Evolutionary conservation across 30 jellyfish, hydroid and myxozoan genomes (phyloP).

Genomic region (Aurelia aurita): DNA sequence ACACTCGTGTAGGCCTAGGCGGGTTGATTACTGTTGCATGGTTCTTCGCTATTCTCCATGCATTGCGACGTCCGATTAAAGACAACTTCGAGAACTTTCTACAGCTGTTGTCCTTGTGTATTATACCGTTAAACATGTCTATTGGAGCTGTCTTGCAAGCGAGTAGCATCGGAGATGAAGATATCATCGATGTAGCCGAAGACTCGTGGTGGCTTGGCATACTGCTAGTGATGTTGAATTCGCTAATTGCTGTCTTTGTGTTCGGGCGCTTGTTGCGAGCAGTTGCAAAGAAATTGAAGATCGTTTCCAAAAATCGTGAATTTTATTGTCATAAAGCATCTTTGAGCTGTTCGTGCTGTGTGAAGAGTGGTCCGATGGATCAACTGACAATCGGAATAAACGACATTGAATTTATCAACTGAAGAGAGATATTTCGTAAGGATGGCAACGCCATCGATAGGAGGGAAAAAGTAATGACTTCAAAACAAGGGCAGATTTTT

Average conservation of each 20-base stretch:
- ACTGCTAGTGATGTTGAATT: conserved; percentile 28
- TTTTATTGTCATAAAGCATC: no score
- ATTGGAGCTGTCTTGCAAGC: conserved; percentile 17
- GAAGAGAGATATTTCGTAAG: no score
- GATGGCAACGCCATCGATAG: no score
- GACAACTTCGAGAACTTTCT: conserved; percentile 36
- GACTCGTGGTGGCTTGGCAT: conserved; percentile 24
- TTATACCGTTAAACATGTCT: conserved; percentile 37
- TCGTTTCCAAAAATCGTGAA: no score
- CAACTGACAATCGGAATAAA: no score
- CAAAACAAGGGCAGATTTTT: no score
- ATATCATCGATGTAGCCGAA: not conserved
- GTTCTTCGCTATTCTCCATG: conserved; percentile 48
- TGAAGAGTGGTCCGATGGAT: no score
- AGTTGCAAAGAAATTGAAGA: no score
- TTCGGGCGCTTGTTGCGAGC: conserved; percentile 23
- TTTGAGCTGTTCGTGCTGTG: no score
- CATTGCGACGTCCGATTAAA: conserved; percentile 37
- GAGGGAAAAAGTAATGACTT: no score
- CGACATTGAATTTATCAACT: no score
- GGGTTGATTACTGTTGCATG: conserved; percentile 1
- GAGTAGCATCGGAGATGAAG: conserved; percentile 35
- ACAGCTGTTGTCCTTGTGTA: conserved; percentile 38
- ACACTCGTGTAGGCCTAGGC: conserved; percentile 17
- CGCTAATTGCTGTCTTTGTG: not conserved